Conservation (phyloP, 2,797 vertebrate genomes). For the Phrynocephalus guinanensis region DNA sequence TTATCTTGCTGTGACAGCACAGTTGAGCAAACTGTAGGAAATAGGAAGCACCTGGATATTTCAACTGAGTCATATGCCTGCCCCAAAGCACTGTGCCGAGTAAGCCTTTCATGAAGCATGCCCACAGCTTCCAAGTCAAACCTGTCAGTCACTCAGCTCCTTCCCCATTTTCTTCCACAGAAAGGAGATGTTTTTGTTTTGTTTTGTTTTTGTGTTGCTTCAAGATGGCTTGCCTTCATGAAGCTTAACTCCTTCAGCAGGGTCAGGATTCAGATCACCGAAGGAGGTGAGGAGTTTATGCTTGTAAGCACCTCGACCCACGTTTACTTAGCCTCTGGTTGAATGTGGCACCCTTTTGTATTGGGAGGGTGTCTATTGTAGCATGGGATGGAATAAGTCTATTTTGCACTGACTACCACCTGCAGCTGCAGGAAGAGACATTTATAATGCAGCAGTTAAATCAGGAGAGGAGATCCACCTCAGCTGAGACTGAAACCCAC, state of each 20-base stretch:
- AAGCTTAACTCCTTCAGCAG: neutral
- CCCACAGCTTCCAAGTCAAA: neutral
- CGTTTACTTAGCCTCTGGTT: too few relatives aligned
- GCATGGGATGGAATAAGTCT: too few relatives aligned
- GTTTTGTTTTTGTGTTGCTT: neutral
- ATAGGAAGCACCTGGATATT: neutral
- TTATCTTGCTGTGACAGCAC: neutral
- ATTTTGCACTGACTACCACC: too few relatives aligned
- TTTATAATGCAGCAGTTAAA: neutral
- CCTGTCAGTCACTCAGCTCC: neutral
- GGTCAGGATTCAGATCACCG: neutral
- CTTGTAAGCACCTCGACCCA: too few relatives aligned
- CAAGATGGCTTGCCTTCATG: neutral
- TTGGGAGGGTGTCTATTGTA: too few relatives aligned
- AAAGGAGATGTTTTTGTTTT: neutral
- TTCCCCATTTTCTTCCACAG: neutral
- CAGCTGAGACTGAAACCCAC: neutral
- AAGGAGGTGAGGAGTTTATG: too few relatives aligned
- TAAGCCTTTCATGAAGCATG: neutral
- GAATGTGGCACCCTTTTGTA: too few relatives aligned
- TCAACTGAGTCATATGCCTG: neutral
- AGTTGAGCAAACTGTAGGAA: neutral
- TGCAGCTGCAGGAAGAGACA: neutral
- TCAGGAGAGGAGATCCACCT: neutral
- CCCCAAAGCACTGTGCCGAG: neutral